Base-by-base conservation (phyloP, 1,140 invertebrate genomes). In the Zaprionus ghesquierei region DNA sequence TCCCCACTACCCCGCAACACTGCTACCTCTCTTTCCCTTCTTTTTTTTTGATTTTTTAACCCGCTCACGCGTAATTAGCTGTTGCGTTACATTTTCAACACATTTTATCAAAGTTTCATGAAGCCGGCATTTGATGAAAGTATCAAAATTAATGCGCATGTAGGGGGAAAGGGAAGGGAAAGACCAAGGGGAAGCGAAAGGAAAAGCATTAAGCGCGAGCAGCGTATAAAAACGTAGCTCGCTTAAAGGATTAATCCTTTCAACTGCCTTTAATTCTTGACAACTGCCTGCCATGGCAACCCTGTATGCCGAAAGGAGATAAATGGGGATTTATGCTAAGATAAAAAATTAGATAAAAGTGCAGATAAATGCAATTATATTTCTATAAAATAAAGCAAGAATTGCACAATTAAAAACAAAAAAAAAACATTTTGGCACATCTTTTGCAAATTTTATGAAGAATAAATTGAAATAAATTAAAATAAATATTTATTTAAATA, bases 91-190 rank as follows among this genome's bases (percentile, higher is more conserved):
- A 63, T 61, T 69, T 79, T 80, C 66, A 79, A 79, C 71, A 77
- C 84, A 73, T 87, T 82, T 59, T 56, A 65, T 69, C 51, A 61
- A 71, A 60, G 46, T 72, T 74, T 68, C 33, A 60, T 60, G 29
- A 53, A 60, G 31, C 59, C 35, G 50, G 25, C 81, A 75, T 85
- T 85, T 74, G 73, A 84, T 79, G 68, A 76, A 76, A 79, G 82
- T 79, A 65, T 71, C 54, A 35, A 35, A 35, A 35, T n/a, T 33
- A 33, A 33, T 13, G 31, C 31, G 31, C 31, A 53, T 46, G 25
- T 18, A 69, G 58, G 64, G 69, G 65, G 79, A 75, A 53, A 75
- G 65, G 72, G 33, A 41, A 68, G 62, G 50, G 46, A 31, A 35
- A 46, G 20, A 18, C 44, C 35, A 46, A 1, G 6, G 22, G 5